A percentile compares a stretch with the other conserved stretches of the same genome.
Evolutionary conservation across 2,797 vertebrate genomes (phyloP).

Genomic region (Gobio occitaniae): DNA sequence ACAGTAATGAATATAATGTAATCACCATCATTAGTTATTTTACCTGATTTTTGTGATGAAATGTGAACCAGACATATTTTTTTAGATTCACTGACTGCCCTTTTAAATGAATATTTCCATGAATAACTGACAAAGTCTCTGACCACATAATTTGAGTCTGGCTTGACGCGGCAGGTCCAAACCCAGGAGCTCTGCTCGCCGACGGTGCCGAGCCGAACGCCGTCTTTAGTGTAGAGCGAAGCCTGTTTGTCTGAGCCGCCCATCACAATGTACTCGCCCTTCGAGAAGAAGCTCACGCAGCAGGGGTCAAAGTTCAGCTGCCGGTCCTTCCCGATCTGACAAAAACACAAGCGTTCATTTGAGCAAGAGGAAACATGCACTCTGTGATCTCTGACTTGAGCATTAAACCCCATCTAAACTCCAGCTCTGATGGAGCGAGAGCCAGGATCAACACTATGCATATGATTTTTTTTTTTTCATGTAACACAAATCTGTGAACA

Average conservation of each 20-base stretch:
- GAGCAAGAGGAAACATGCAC: background rate
- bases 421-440: too few species aligned
- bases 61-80: background rate
- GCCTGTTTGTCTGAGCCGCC: conserved; percentile 95
- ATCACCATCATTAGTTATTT: background rate
- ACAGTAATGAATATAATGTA: background rate
- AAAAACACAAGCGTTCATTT: background rate
- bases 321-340: conserved; percentile 92
- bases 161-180: conserved; percentile 94
- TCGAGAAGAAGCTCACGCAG: conserved; percentile 96
- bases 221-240: conserved; percentile 95
- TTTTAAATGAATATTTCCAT: background rate
- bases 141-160: conserved; percentile 98
- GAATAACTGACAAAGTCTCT: conserved; percentile 60
- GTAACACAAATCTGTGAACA: too few species aligned
- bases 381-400: too few species aligned
- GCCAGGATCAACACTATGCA: too few species aligned
- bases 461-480: too few species aligned
- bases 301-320: conserved; percentile 92
- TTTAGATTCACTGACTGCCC: background rate
- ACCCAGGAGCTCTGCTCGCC: conserved; percentile 95
- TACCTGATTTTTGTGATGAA: background rate
- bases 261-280: conserved; percentile 94
- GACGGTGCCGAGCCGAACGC: conserved; percentile 88
- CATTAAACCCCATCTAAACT: too few species aligned